Evolutionary conservation across 1,140 invertebrate genomes (phyloP).

Genomic region (Papilio aristodemus): DNA sequence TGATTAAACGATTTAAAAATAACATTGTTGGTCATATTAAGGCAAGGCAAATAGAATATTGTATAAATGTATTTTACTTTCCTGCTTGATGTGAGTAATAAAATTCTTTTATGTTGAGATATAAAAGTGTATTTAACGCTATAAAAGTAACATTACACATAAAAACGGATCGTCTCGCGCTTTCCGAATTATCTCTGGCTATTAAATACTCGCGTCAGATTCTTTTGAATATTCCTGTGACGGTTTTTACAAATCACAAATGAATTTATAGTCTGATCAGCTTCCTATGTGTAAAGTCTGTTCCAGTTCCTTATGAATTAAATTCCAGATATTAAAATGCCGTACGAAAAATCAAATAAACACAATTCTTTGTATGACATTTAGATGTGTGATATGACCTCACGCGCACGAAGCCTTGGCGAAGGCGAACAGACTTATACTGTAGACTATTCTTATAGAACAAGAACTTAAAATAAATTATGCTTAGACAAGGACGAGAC

Average conservation of each 20-base stretch:
- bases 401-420: too few species aligned
- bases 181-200: constrained; percentile 7
- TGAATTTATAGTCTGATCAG: too few species aligned
- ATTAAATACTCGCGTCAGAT: constrained; percentile 5
- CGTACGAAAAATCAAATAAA: too few species aligned
- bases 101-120: constrained; percentile 16
- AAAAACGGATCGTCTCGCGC: constrained; percentile 9
- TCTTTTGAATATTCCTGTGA: neutral
- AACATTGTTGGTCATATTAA: neutral
- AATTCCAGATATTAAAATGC: too few species aligned
- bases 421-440: too few species aligned
- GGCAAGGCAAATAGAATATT: constrained; percentile 4
- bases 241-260: neutral
- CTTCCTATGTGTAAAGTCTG: too few species aligned
- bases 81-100: neutral
- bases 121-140: constrained; percentile 18
- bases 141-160: constrained; percentile 19
- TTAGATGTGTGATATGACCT: too few species aligned
- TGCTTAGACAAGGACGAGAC: too few species aligned
- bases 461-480: too few species aligned
- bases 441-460: too few species aligned
- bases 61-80: constrained; percentile 9
- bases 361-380: too few species aligned
- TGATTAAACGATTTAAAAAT: neutral
- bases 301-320: too few species aligned